Evolutionary conservation across 2,797 vertebrate species (phyloP).

Genomic region (Gorsachius magnificus): DNA sequence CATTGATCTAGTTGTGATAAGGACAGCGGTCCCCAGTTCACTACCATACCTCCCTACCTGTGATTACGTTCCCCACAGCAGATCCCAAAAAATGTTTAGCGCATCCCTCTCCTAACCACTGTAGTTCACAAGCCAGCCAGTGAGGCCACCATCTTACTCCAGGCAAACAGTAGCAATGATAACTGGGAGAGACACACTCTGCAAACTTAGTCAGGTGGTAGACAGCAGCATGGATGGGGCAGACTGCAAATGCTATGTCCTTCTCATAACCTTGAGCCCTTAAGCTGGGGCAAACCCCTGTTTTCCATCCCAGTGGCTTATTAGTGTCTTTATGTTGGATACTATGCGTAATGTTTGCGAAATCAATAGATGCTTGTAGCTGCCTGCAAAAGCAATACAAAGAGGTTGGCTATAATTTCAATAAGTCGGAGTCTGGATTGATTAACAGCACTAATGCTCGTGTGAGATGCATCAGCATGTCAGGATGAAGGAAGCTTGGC

Average conservation of each 20-base stretch:
- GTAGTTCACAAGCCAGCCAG: background rate
- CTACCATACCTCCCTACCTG: rapidly evolving
- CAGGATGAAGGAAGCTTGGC: background rate
- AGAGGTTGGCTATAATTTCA: background rate
- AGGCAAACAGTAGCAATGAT: background rate
- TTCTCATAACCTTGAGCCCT: background rate
- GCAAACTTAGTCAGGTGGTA: background rate
- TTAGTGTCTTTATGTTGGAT: background rate
- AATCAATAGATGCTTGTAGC: background rate
- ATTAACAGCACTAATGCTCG: background rate
- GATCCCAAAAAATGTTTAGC: background rate
- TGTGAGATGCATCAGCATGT: background rate
- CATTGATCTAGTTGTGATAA: background rate
- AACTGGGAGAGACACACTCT: background rate
- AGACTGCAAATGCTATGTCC: background rate
- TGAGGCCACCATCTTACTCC: background rate
- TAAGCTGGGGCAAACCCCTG: background rate
- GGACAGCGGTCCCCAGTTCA: background rate
- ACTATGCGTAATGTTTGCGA: background rate
- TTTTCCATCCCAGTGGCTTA: background rate
- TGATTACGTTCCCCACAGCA: background rate
- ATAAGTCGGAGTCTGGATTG: background rate
- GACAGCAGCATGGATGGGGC: background rate
- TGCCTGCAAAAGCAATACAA: background rate
- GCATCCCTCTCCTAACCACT: background rate